phyloP scores from a whole-genome alignment of 2,113 vertebrate genomes.

The Psittacula cyanocephala region DNA sequence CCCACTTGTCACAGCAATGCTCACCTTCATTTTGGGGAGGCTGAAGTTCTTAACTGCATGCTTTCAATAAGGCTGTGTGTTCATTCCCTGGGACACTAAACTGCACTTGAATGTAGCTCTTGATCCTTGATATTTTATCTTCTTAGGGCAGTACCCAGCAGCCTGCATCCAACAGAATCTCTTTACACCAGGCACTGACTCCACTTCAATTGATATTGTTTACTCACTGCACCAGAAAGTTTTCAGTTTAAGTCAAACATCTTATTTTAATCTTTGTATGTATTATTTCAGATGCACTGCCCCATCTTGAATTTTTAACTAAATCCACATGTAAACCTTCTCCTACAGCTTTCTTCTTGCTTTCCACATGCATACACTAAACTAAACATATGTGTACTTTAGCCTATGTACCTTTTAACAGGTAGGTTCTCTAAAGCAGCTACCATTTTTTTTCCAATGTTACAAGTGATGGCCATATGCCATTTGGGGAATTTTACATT shows the following conservation, averaged over 20 bases:
- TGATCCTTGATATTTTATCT: not conserved
- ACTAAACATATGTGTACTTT: not conserved
- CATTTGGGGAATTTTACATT: not conserved
- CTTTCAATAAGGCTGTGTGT: not conserved
- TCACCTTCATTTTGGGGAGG: not conserved
- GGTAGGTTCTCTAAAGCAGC: not conserved
- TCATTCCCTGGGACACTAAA: not conserved
- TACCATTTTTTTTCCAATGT: not conserved
- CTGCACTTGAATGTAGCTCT: not conserved
- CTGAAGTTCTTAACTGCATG: not conserved
- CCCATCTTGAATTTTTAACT: not conserved
- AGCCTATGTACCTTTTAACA: not conserved
- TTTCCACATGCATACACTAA: not conserved
- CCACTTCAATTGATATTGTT: not conserved
- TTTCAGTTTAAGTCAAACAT: not conserved
- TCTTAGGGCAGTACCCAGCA: not conserved
- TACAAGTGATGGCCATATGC: not conserved
- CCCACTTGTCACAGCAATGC: not conserved
- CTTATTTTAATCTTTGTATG: not conserved
- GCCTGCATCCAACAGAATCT: not conserved
- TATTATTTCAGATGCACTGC: not conserved
- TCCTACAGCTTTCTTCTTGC: not conserved
- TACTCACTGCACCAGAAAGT: not conserved
- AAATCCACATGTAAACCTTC: not conserved
- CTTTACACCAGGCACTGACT: not conserved